phyloP scores from a whole-genome alignment of 2,113 vertebrate genomes.

The Mystacornis crossleyi region DNA sequence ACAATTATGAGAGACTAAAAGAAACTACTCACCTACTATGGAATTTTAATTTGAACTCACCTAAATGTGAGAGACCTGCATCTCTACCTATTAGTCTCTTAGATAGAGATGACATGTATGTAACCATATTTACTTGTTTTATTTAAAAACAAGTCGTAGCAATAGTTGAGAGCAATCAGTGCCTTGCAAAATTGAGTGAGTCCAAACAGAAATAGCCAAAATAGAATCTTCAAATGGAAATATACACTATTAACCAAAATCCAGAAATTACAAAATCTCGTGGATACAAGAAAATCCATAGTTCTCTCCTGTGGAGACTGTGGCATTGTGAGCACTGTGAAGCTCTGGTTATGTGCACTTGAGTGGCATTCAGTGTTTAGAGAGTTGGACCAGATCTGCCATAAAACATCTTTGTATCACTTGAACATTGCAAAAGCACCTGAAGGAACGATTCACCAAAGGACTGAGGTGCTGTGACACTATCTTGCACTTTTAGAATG shows the following conservation, averaged over 20 bases:
- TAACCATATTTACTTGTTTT: background rate
- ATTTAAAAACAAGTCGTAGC: background rate
- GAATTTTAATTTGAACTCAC: background rate
- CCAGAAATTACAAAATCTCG: background rate
- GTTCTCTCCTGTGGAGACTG: background rate
- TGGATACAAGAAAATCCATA: background rate
- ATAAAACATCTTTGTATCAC: background rate
- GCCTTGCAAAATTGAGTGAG: background rate
- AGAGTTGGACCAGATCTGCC: background rate
- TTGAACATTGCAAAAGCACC: background rate
- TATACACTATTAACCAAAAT: background rate
- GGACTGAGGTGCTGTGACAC: background rate
- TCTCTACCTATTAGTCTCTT: background rate
- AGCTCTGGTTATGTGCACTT: background rate
- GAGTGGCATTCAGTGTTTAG: background rate
- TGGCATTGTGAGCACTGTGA: fast-evolving
- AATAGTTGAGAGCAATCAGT: background rate
- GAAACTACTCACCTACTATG: background rate
- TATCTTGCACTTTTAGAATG: background rate
- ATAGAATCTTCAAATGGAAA: background rate
- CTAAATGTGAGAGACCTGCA: background rate
- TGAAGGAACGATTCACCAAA: background rate
- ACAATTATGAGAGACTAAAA: background rate
- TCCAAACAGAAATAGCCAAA: background rate
- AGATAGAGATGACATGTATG: background rate